Base-by-base conservation (phyloP, 2,888 invertebrate genomes). In the Argyresthia albistria region DNA sequence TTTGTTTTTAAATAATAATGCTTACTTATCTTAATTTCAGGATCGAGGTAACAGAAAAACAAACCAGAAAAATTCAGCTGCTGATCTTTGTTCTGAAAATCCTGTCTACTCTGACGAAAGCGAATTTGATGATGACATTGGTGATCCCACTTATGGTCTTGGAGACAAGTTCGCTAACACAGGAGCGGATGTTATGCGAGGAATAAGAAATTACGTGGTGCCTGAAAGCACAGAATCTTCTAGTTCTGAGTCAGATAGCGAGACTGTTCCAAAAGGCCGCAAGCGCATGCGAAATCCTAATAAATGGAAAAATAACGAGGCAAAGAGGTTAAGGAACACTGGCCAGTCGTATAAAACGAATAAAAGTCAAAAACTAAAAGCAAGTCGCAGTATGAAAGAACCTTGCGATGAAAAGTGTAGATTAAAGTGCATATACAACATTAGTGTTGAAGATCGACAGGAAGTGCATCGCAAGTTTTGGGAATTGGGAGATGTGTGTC, bases 271-370 rank as follows among this genome's bases (percentile, higher is more conserved):
- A 47, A 47, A 42, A 55, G 51, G 54, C 11, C 53, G 56, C 16
- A 57, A 57, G 53, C 52, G 57, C n/a, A 14, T 12, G 14, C 37
- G 46, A 35, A 36, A 54, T 39, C 47, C 51, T 45, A 8, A 11
- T 42, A 57, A 53, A 14, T 57, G 57, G 57, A 54, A 57, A 53
- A n/a, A 50, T 46, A 36, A 52, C 46, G 11, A 14, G 46, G 36
- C 37, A 7, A 52, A 52, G 36, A 11, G 14, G 11, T 12, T 52
- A 16, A 15, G 36, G n/a, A 52, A 52, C n/a, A 46, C 1, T 46
- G 37, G 37, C 15, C 8, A 37, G 12, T 14, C 10, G 1, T 46
- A 37, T 16, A 46, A 46, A 37, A 37, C 36, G 36, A 39, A 46
- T 6, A 45, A 16, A 37, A 37, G 15, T 25, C 25, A 25, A 25